phyloP scores from a whole-genome alignment of 2,888 invertebrate genomes.

The Nephrocerus scutellatus region DNA sequence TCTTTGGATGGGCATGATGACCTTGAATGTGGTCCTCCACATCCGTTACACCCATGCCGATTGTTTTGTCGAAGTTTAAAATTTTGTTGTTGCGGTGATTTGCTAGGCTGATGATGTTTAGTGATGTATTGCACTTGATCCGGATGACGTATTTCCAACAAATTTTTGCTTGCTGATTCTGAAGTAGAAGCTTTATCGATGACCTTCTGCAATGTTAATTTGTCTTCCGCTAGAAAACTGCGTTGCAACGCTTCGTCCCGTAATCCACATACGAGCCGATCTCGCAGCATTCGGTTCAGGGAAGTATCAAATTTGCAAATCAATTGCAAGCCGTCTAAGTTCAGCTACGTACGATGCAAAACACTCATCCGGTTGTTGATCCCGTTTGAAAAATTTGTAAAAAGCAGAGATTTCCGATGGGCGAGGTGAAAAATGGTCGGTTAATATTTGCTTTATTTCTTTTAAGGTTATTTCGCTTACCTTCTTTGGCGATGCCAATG shows the following conservation, averaged over 20 bases:
- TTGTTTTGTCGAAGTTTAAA: too few species aligned
- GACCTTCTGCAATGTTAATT: conserved; percentile 13
- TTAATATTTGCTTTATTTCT: conserved; percentile 15
- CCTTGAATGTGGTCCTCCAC: not conserved
- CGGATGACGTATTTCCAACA: conserved; percentile 1
- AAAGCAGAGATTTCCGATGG: conserved; percentile 20
- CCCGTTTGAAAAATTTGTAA: conserved; percentile 17
- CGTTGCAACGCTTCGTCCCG: conserved; percentile 15
- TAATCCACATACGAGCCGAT: conserved; percentile 19
- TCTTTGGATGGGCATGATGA: conserved; percentile 11
- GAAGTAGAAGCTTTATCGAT: conserved; percentile 14
- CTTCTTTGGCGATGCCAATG: conserved; percentile 19
- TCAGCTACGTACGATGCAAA: conserved; percentile 14
- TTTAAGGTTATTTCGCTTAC: conserved; percentile 14
- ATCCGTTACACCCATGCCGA: not conserved
- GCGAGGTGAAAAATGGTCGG: conserved; percentile 16
- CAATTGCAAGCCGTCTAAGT: conserved; percentile 14
- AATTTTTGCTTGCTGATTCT: conserved; percentile 12
- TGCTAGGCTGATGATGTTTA: too few species aligned
- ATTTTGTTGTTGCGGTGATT: not conserved
- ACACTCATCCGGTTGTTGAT: conserved; percentile 16
- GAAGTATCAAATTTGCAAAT: conserved; percentile 17
- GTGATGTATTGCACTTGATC: conserved; percentile 3
- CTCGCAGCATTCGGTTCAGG: conserved; percentile 17
- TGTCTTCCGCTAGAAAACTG: conserved; percentile 13